Base-by-base conservation (phyloP, 2,888 invertebrate species). In the Agrilus biguttatus region DNA sequence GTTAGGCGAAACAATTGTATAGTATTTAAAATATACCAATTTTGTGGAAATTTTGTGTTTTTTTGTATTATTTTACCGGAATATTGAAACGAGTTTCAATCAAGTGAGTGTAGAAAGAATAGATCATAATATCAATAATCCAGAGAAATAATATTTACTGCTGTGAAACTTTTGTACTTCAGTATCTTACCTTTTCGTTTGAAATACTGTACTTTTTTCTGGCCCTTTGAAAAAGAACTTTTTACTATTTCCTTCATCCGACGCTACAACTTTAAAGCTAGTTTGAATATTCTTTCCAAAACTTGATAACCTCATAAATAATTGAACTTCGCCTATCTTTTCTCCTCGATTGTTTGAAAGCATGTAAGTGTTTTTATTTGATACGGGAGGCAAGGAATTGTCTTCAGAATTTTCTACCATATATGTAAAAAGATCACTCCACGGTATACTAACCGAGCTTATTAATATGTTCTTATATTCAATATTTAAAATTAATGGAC, bases 401-500 rank as follows among this genome's bases (percentile, higher is more conserved):
- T 57, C 53, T 36, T 49, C 65, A 42, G 42, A 67, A 57, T 54
- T 69, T 59, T 54, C 67, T 2, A 75, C 53, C 69, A 72, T 70
- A 33, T 67, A 65, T 45, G 58, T 65, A 52, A 74, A 74, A 32
- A 67, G 51, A 2, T 63, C 64, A 23, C 67, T 62, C 74, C 74
- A 76, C 4, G 57, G 45, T 59, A 73, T 65, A 6, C 50, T 57
- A 1, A 66, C 67, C 3, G 62, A 53, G 12, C 73, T 74, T 14
- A 74, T 55, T 0, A 55, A 53, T 56, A 68, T 67, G 41, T 69
- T 67, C 40, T 70, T 71, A 17, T 69, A 67, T 62, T 66, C 69
- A 7, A 75, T 61, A 49, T 67, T 66, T 33, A 76, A 59, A 55
- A 70, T 67, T 39, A 75, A 51, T n/a, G 73, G 72, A 50, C 67